These are phyloP conservation scores for Epirrita christyi DNA, from an alignment of 2,888 invertebrate species.

Conservation along the genomic window DNA sequence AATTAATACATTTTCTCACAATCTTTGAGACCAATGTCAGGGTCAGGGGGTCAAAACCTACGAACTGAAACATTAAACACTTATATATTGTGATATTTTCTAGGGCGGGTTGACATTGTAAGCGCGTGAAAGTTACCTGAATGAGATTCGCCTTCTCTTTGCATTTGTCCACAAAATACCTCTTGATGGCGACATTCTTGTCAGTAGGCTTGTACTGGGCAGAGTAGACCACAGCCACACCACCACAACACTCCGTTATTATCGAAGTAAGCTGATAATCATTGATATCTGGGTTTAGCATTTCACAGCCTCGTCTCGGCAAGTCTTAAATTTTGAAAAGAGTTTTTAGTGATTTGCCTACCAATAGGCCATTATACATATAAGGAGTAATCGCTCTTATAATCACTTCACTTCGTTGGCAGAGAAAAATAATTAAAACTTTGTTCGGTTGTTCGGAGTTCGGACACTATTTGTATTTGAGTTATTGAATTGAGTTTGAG, in stretches of 20 bases:
- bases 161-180: constrained; percentile 90
- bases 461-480: too few relatives aligned
- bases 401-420: too few relatives aligned
- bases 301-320: constrained; percentile 46
- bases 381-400: too few relatives aligned
- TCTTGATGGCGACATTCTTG: constrained; percentile 89
- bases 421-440: too few relatives aligned
- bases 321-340: not conserved
- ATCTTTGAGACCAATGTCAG: too few relatives aligned
- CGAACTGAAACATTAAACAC: not conserved
- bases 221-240: constrained; percentile 88
- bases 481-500: too few relatives aligned
- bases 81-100: not conserved
- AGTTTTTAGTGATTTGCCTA: constrained; percentile 4
- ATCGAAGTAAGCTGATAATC: constrained; percentile 89
- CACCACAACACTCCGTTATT: constrained; percentile 88
- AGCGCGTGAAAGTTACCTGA: constrained; percentile 63
- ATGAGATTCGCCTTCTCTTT: constrained; percentile 86
- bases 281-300: constrained; percentile 85
- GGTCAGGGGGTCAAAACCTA: not conserved
- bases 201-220: constrained; percentile 87
- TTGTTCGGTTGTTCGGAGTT: too few relatives aligned
- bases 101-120: constrained; percentile 13
- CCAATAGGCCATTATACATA: constrained; percentile 9
- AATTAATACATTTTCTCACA: too few relatives aligned